phyloP scores from a whole-genome alignment of 2,888 invertebrate genomes.

The Gandaritis pyraliata region DNA sequence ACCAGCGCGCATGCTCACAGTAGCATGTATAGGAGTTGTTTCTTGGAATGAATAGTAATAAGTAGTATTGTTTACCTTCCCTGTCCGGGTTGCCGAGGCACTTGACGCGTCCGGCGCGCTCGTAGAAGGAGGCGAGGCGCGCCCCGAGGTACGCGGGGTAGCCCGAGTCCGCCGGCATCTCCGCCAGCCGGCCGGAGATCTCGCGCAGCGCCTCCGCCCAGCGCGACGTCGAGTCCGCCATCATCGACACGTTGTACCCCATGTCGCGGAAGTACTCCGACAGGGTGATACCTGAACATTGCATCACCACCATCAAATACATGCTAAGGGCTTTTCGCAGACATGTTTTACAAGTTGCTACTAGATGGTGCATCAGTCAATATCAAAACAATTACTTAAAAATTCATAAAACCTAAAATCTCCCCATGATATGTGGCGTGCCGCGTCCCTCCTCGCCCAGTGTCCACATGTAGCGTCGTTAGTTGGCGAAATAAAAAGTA shows the following conservation, averaged over 20 bases:
- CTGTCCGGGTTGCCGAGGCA: conserved; percentile 98
- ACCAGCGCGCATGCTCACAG: too few species aligned
- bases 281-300: conserved; percentile 94
- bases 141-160: conserved; percentile 99
- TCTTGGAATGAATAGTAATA: too few species aligned
- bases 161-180: conserved; percentile 99
- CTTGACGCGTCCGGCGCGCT: conserved; percentile 98
- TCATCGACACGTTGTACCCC: conserved; percentile 99
- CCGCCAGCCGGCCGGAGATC: conserved; percentile 99
- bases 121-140: conserved; percentile 99
- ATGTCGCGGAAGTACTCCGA: conserved; percentile 99
- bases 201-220: conserved; percentile 99
- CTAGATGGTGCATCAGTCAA: too few species aligned
- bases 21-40: neutral
- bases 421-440: too few species aligned
- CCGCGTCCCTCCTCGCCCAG: too few species aligned
- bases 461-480: too few species aligned
- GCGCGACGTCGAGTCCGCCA: conserved; percentile 99
- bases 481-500: too few species aligned
- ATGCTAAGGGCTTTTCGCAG: too few species aligned
- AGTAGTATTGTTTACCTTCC: conserved; percentile 85
- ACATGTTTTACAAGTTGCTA: too few species aligned
- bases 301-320: too few species aligned
- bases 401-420: too few species aligned
- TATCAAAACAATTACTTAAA: too few species aligned